A percentile compares a stretch with the other conserved stretches of the same genome.
Conservation (phyloP, 1,140 invertebrate genomes). For the Dermatophagoides farinae region DNA sequence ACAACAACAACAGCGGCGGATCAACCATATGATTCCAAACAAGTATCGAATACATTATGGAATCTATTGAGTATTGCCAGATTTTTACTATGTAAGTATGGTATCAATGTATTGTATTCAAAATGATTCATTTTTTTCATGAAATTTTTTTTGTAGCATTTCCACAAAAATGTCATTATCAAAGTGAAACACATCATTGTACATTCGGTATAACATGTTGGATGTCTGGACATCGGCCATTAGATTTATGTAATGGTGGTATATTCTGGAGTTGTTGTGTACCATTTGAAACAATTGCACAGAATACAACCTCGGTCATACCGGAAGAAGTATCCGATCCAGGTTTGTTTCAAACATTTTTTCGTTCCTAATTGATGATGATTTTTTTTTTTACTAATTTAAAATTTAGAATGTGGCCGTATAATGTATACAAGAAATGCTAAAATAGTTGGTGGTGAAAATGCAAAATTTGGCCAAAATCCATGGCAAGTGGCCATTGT, state of each 20-base stretch:
- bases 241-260: conserved; percentile 71
- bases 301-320: background rate
- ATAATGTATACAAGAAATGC: conserved; percentile 19
- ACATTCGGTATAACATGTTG: conserved; percentile 73
- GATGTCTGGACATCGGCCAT: conserved; percentile 54
- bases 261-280: conserved; percentile 83
- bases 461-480: conserved; percentile 20
- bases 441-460: conserved; percentile 22
- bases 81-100: conserved; percentile 18
- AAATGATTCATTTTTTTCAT: background rate
- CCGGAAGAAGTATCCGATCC: conserved; percentile 19
- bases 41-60: conserved; percentile 12
- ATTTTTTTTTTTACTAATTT: background rate
- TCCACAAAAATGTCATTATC: conserved; percentile 69
- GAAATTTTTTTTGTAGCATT: conserved; percentile 43
- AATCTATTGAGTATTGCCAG: conserved; percentile 18
- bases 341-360: conserved; percentile 18
- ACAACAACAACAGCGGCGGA: background rate
- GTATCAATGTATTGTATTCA: background rate
- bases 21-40: conserved; percentile 8
- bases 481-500: conserved; percentile 50
- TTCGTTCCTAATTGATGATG: too few relatives aligned
- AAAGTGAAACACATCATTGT: conserved; percentile 65
- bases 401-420: conserved; percentile 19
- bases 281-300: conserved; percentile 31